A percentile compares a stretch with the other conserved stretches of the same genome.
Conservation (phyloP, 2,888 invertebrate species). For the Suillia variegata region DNA sequence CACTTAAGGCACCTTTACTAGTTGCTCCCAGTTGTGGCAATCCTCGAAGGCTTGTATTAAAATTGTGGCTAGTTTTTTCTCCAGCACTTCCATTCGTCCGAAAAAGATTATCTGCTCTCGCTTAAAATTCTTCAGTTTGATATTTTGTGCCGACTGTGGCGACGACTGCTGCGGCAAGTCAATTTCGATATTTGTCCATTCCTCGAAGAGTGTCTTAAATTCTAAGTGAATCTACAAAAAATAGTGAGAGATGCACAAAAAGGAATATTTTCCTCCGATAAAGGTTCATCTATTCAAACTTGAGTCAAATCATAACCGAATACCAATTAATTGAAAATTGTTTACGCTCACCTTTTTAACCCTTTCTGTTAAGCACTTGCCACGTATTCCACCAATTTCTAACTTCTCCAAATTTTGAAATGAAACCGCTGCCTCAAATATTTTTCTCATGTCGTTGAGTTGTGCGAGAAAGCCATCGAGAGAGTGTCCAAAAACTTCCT, state of each 20-base stretch:
- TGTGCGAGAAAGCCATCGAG: constrained; percentile 70
- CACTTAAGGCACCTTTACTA: constrained; percentile 67
- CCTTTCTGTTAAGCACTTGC: constrained; percentile 52
- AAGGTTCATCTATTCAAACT: no score
- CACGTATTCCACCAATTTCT: constrained; percentile 68
- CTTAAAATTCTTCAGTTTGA: constrained; percentile 62
- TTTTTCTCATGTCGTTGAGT: constrained; percentile 69
- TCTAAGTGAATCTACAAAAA: constrained; percentile 48
- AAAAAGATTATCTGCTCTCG: constrained; percentile 63
- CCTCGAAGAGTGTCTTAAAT: constrained; percentile 52
- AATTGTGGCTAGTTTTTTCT: constrained; percentile 66
- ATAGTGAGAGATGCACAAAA: neutral
- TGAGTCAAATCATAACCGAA: neutral
- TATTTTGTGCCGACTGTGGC: constrained; percentile 12
- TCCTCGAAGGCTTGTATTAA: constrained; percentile 67
- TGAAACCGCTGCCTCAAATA: constrained; percentile 80
- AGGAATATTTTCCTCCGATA: no score
- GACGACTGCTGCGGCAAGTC: constrained; percentile 37
- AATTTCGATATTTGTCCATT: constrained; percentile 56
- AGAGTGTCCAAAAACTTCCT: constrained; percentile 71
- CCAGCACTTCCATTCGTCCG: constrained; percentile 57
- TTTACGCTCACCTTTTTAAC: constrained; percentile 43
- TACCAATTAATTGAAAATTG: neutral
- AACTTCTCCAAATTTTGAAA: constrained; percentile 88
- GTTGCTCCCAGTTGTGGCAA: constrained; percentile 65